Conservation (phyloP, 1,140 invertebrate species). For the Venturia canescens region DNA sequence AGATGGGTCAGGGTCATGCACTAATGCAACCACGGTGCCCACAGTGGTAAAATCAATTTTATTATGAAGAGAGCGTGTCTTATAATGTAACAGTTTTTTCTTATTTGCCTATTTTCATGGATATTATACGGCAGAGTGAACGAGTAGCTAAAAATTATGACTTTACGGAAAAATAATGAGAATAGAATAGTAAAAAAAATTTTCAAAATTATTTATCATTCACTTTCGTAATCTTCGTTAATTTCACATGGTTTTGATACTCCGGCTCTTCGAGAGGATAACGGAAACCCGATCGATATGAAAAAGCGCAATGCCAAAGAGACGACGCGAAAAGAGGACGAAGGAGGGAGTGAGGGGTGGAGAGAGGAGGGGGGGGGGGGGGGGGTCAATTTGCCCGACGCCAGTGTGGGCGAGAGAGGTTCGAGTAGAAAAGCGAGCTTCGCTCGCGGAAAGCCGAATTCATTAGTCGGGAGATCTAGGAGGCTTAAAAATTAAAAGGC, state of each 20-base stretch:
- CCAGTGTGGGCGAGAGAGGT: conserved; percentile 54
- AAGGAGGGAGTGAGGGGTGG: background rate
- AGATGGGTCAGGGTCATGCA: conserved; percentile 70
- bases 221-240: conserved; percentile 62
- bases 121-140: background rate
- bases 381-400: conserved; percentile 53
- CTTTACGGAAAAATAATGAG: too few relatives aligned
- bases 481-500: conserved; percentile 74
- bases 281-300: conserved; percentile 66
- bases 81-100: too few relatives aligned
- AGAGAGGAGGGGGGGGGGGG: background rate
- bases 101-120: background rate
- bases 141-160: too few relatives aligned
- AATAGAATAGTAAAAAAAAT: background rate
- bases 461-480: conserved; percentile 66
- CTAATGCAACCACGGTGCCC: conserved; percentile 62
- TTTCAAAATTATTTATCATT: background rate
- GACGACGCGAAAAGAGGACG: too few relatives aligned
- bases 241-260: conserved; percentile 62
- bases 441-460: conserved; percentile 60
- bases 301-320: conserved; percentile 44
- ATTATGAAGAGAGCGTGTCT: background rate
- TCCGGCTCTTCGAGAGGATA: conserved; percentile 44
- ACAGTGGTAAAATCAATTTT: conserved; percentile 58
- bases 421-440: conserved; percentile 47